Conservation (phyloP, 2,797 vertebrate genomes). For the Gymnopithys bicolor region DNA sequence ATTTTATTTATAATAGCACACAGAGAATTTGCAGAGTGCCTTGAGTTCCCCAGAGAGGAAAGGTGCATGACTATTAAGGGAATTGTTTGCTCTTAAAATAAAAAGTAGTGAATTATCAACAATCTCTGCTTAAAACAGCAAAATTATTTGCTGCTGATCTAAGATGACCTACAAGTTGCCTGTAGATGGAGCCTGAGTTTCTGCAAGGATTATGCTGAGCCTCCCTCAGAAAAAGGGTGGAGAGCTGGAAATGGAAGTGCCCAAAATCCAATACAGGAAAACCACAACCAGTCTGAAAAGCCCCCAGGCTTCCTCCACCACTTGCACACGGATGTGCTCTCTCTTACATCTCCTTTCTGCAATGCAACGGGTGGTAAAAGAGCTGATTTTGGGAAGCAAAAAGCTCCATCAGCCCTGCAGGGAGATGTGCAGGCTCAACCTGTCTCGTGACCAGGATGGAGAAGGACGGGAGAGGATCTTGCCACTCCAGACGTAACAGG, state of each 20-base stretch:
- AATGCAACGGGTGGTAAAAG: rapidly evolving
- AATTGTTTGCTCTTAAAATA: conserved; percentile 13
- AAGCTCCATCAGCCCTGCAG: neutral
- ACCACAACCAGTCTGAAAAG: neutral
- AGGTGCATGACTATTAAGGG: neutral
- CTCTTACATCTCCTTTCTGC: neutral
- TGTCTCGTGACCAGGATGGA: rapidly evolving
- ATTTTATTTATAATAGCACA: neutral
- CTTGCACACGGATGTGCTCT: rapidly evolving
- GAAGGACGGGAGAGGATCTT: neutral
- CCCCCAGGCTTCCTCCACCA: neutral
- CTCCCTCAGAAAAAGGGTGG: neutral
- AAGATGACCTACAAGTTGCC: conserved; percentile 14
- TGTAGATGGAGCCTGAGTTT: conserved; percentile 48
- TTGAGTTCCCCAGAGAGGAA: neutral
- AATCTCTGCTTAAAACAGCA: neutral
- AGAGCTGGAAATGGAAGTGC: neutral
- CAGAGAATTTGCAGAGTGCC: neutral
- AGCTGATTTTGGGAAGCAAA: neutral
- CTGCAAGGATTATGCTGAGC: neutral
- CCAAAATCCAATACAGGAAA: conserved; percentile 46
- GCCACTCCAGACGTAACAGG: neutral
- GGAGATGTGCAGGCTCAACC: rapidly evolving
- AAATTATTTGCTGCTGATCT: neutral
- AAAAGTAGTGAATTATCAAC: neutral